phyloP scores from a whole-genome alignment of 2,888 invertebrate genomes.

The Myopa tessellatipennis region DNA sequence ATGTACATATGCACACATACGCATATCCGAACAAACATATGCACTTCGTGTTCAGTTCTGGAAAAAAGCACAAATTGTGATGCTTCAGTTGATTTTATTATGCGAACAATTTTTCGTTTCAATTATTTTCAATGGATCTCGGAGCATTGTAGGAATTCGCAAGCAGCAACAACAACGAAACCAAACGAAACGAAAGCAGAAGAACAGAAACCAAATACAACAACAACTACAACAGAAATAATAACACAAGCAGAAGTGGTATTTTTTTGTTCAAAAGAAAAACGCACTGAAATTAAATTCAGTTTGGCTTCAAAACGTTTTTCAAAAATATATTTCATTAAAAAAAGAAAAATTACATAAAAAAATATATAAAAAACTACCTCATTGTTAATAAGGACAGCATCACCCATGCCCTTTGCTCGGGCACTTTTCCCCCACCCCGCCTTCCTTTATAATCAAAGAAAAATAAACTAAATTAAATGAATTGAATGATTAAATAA shows the following conservation, averaged over 20 bases:
- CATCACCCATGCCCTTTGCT: no score
- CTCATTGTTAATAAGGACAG: background rate
- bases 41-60: background rate
- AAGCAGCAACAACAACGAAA: background rate
- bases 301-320: background rate
- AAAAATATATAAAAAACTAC: no score
- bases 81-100: constrained; percentile 49
- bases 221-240: background rate
- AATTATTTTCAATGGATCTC: constrained; percentile 57
- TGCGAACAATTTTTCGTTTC: constrained; percentile 59
- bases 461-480: no score
- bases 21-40: background rate
- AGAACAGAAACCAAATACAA: background rate
- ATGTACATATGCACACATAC: background rate
- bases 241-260: background rate
- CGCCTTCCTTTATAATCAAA: no score
- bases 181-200: background rate
- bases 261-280: background rate
- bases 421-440: no score
- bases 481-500: no score
- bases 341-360: background rate
- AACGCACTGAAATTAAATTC: constrained; percentile 3
- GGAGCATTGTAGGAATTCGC: constrained; percentile 15
- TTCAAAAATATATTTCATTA: background rate
- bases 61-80: background rate